Evolutionary conservation across 2,797 vertebrate genomes (phyloP).

Genomic region (Gobio occitaniae): DNA sequence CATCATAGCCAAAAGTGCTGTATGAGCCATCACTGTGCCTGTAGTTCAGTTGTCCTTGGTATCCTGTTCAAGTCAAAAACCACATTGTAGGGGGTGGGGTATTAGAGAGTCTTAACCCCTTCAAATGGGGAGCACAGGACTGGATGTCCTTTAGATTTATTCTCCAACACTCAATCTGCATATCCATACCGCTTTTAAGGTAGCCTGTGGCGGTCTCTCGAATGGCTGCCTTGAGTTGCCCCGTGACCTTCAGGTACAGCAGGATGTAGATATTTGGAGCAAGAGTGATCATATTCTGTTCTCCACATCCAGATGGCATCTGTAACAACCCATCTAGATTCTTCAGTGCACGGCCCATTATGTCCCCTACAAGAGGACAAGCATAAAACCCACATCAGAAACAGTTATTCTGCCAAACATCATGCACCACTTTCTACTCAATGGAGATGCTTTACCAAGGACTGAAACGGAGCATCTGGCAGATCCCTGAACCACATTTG

Average conservation of each 20-base stretch:
- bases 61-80: constrained; percentile 69
- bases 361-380: constrained; percentile 72
- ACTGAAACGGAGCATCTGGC: constrained; percentile 48
- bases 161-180: no score
- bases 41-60: constrained; percentile 83
- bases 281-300: constrained; percentile 83
- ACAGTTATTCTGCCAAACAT: not conserved
- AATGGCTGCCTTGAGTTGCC: constrained; percentile 73
- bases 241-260: constrained; percentile 58
- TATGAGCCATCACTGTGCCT: constrained; percentile 73
- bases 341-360: constrained; percentile 79
- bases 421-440: no score
- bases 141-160: no score
- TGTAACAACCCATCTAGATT: constrained; percentile 78
- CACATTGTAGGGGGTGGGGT: no score
- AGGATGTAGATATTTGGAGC: constrained; percentile 83
- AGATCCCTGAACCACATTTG: constrained; percentile 70
- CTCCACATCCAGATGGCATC: constrained; percentile 84
- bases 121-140: no score
- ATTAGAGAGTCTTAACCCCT: no score
- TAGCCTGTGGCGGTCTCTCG: constrained; percentile 66
- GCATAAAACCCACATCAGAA: not conserved
- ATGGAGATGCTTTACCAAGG: not conserved
- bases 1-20: constrained; percentile 77
- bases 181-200: constrained; percentile 74